Conservation (phyloP, 2,113 vertebrate genomes). For the Siniperca knerii region DNA sequence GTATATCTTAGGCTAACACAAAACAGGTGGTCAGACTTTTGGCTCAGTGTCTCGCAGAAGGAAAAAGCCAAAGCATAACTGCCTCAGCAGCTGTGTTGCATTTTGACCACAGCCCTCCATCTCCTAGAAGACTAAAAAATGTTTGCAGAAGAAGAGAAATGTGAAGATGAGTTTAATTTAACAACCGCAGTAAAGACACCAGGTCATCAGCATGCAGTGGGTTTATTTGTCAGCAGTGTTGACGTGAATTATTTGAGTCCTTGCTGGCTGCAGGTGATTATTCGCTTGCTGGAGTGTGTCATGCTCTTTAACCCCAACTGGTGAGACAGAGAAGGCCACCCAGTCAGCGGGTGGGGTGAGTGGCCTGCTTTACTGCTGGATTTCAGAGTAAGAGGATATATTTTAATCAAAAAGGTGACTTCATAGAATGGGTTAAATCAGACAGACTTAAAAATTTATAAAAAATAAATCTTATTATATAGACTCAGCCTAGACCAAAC, state of each 20-base stretch:
- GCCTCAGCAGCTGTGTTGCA: slow-evolving; percentile 64
- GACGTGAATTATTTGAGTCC: slow-evolving; percentile 21
- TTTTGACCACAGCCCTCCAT: slow-evolving; percentile 26
- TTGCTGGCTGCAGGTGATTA: slow-evolving; percentile 45
- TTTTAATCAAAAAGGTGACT: slow-evolving; percentile 13
- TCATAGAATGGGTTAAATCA: slow-evolving; percentile 12
- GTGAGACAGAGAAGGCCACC: slow-evolving; percentile 54
- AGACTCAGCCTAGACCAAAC: not conserved
- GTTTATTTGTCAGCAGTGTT: slow-evolving; percentile 21
- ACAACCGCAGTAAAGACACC: not conserved
- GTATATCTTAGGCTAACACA: slow-evolving; percentile 32
- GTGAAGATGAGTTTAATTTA: not conserved
- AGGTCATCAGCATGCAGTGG: not conserved
- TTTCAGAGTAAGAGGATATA: slow-evolving; percentile 37
- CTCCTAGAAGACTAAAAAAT: not conserved
- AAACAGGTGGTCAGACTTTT: slow-evolving; percentile 53
- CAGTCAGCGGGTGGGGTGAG: slow-evolving; percentile 28
- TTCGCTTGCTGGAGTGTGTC: slow-evolving; percentile 36
- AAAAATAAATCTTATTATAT: not conserved
- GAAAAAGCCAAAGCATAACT: slow-evolving; percentile 37
- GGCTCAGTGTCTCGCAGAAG: slow-evolving; percentile 15
- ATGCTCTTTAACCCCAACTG: slow-evolving; percentile 46
- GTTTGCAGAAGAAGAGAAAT: slow-evolving; percentile 3
- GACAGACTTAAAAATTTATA: not conserved
- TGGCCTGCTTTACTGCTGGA: not conserved